Base-by-base conservation (phyloP, 2,797 vertebrate species). In the Apodemus agrarius region DNA sequence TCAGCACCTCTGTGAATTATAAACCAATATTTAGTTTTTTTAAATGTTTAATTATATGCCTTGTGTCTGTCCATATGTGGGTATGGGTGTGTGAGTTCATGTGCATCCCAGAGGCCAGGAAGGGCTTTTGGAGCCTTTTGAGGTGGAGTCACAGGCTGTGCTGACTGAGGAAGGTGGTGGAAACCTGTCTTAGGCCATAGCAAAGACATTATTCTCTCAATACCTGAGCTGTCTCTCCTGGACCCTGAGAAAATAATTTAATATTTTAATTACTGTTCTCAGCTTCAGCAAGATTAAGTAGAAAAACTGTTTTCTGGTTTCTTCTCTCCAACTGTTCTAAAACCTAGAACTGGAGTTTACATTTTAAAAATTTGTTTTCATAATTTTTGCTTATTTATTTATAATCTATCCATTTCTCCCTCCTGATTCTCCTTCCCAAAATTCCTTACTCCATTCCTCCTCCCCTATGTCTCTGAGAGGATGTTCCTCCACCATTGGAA, bases 1-100 rank as follows among this genome's bases (percentile, higher is more conserved):
- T 89, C 37, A 12, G 12, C 69, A 40, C 67, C 29, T 86, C 95
- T 86, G 74, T 86, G 67, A 96, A 93, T 96, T 91, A 89, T 89
- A 67, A 91, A 91, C 91, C n/a, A 21, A 2, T 13, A 75, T 88
- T 31, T 88, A 43, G 9, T 19, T 54, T 54, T 54, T 29, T 86
- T 83, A 57, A 57, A 63, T 86, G 69, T 90, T 84, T 74, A 94
- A 52, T 93, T 37, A 82, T 69, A 13, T 8, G 17, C 52, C 10
- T 69, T 76, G 54, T 61, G 0, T 59, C 19, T 75, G 69, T 24
- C 24, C 17, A 0, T 19, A 54, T 37, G 13, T 40, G 67, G 13
- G 9, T 43, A 8, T 59, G 6, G 43, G 17, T 54, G 3, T 29
- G 17, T 0, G 0, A n/a, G 12, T 26, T 5, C 74, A 63, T 74